These are phyloP conservation scores for Pteronura brasiliensis DNA, from an alignment of 2,113 vertebrate species.

Conservation along the genomic window DNA sequence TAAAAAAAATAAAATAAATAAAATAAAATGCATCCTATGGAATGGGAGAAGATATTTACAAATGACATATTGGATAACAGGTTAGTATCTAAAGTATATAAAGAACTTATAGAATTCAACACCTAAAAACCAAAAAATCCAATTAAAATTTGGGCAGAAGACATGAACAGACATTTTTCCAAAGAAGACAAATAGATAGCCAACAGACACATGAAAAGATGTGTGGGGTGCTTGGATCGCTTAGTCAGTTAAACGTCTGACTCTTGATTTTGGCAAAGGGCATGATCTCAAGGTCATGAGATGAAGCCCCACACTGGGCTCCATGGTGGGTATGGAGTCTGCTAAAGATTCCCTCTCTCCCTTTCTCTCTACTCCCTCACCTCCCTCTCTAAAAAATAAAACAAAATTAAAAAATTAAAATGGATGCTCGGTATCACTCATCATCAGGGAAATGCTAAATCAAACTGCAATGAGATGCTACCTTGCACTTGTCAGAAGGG, in stretches of 20 bases:
- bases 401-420: background rate
- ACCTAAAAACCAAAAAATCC: background rate
- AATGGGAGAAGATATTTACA: background rate
- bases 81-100: background rate
- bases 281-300: background rate
- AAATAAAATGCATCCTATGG: background rate
- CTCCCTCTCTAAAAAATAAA: background rate
- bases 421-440: background rate
- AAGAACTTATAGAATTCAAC: background rate
- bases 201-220: background rate
- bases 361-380: background rate
- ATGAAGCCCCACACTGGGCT: background rate
- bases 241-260: background rate
- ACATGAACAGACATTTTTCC: background rate
- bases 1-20: too few species aligned
- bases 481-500: background rate
- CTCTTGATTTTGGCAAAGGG: background rate
- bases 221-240: fast-evolving
- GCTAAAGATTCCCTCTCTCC: background rate
- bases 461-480: background rate
- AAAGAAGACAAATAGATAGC: background rate
- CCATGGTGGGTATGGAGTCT: background rate
- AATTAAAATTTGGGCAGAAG: background rate
- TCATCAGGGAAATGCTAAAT: background rate
- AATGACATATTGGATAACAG: background rate